Conservation (phyloP, 2,113 vertebrate genomes). For the Drymodes brunneopygia region DNA sequence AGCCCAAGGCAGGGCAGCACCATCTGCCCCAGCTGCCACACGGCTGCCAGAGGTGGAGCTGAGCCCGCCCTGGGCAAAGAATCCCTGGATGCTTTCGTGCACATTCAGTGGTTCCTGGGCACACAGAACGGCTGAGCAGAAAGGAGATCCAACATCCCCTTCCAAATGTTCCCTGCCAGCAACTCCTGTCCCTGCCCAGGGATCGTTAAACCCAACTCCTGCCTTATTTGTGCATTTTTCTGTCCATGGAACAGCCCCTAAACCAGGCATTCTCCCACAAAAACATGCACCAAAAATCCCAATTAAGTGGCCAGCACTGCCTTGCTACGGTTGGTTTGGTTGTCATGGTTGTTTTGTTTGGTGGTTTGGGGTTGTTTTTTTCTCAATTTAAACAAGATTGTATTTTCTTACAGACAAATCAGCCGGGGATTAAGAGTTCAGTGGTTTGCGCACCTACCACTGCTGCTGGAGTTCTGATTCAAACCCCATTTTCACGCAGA, state of each 20-base stretch:
- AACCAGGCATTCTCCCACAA: background rate
- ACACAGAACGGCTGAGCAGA: background rate
- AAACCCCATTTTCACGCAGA: background rate
- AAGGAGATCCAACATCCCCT: background rate
- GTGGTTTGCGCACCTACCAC: background rate
- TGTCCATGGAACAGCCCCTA: background rate
- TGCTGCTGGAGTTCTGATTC: background rate
- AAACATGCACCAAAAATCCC: background rate
- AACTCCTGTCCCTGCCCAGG: background rate
- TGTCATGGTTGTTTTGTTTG: background rate
- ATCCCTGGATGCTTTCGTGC: background rate
- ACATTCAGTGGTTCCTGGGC: background rate
- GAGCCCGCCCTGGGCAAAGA: background rate
- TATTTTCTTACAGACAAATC: background rate
- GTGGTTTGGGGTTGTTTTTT: background rate
- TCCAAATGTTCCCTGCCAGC: background rate
- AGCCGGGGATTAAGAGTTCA: background rate
- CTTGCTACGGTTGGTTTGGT: background rate
- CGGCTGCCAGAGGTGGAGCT: background rate
- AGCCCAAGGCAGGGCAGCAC: background rate
- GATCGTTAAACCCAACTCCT: background rate
- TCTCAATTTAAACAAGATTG: background rate
- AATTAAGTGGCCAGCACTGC: fast-evolving
- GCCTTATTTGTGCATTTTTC: background rate
- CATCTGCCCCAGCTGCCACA: background rate